phyloP scores from a whole-genome alignment of 1,140 invertebrate species.

The Telenomus remus region DNA sequence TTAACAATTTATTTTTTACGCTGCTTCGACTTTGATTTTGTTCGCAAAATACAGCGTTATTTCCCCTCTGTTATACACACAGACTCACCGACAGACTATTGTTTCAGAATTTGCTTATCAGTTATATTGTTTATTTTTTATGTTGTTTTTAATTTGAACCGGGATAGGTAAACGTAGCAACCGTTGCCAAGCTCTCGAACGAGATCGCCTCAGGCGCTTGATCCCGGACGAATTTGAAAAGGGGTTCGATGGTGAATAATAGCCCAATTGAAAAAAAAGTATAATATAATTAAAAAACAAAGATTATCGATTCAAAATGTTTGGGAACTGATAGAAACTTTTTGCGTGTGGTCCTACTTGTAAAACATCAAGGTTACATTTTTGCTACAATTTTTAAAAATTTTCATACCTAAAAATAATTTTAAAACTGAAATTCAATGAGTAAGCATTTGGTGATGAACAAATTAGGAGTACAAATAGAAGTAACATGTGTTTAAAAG shows the following conservation, averaged over 20 bases:
- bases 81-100: background rate
- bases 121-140: conserved; percentile 28
- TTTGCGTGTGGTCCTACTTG: no score
- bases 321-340: background rate
- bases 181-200: conserved; percentile 26
- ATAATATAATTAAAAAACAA: conserved; percentile 35
- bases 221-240: conserved; percentile 28
- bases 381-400: no score
- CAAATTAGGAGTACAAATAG: no score
- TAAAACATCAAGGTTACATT: no score
- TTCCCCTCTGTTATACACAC: no score
- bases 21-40: no score
- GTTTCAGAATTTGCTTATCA: conserved; percentile 10
- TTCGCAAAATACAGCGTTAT: no score
- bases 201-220: conserved; percentile 24
- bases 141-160: conserved; percentile 16
- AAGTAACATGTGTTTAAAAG: no score
- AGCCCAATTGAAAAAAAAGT: conserved; percentile 33
- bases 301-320: background rate
- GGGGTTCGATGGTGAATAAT: conserved; percentile 27
- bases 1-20: no score
- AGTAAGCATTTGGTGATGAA: background rate
- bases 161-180: conserved; percentile 24
- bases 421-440: no score
- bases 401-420: no score